Conservation (phyloP, 2,888 invertebrate genomes). For the Acanthosepion pharaonis region DNA sequence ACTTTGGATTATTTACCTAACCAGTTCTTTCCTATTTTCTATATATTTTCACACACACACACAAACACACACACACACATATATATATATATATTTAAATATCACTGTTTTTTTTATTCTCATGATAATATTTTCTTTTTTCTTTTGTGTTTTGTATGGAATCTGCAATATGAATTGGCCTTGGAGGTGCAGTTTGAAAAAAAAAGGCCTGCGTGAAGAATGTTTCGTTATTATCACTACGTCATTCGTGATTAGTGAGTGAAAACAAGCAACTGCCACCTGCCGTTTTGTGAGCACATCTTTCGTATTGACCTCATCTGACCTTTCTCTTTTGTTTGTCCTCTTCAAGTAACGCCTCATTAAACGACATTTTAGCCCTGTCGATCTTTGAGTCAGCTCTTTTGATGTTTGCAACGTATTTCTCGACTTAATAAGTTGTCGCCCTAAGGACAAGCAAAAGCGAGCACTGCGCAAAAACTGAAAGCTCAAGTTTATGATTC, state of each 20-base stretch:
- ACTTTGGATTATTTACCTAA: too few species aligned
- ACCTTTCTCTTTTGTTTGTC: neutral
- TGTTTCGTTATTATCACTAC: neutral
- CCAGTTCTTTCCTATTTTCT: too few species aligned
- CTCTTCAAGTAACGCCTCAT: neutral
- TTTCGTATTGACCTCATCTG: neutral
- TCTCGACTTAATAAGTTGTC: neutral
- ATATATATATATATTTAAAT: too few species aligned
- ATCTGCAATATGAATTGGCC: neutral
- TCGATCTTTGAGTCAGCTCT: neutral
- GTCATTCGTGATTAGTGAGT: neutral
- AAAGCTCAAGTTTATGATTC: neutral
- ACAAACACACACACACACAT: too few species aligned
- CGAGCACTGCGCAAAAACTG: neutral
- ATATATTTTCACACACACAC: too few species aligned
- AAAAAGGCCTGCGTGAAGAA: neutral
- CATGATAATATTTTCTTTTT: too few species aligned
- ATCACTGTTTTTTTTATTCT: too few species aligned
- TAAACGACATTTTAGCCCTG: neutral
- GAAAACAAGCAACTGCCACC: neutral
- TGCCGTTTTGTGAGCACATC: neutral
- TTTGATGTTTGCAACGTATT: neutral
- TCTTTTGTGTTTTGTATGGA: neutral
- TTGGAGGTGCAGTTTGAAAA: neutral
- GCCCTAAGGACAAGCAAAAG: neutral